phyloP scores from a whole-genome alignment of 2,888 invertebrate species.

The Hyppa rectilinea region DNA sequence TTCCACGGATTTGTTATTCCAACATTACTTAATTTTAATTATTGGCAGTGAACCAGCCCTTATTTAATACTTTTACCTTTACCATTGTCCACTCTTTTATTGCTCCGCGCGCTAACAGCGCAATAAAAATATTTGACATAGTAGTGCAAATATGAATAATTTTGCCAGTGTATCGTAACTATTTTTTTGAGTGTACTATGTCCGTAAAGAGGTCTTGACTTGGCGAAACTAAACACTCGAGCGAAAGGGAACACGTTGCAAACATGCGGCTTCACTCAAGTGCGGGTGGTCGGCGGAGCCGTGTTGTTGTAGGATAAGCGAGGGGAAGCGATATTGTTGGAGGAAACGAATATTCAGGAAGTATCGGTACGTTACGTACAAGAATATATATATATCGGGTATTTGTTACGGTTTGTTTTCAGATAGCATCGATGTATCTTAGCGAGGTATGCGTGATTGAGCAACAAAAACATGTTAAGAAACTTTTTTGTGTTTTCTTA shows the following conservation, averaged over 20 bases:
- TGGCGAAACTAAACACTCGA: slow-evolving; percentile 40
- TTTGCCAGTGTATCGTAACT: not conserved
- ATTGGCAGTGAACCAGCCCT: no score
- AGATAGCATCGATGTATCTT: not conserved
- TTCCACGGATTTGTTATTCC: no score
- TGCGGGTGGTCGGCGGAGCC: not conserved
- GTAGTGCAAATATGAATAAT: not conserved
- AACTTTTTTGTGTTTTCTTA: not conserved
- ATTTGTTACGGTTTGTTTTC: slow-evolving; percentile 2
- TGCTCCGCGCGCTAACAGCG: no score
- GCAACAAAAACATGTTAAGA: not conserved
- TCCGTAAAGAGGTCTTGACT: slow-evolving; percentile 29
- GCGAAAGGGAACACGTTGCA: slow-evolving; percentile 24
- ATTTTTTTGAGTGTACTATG: slow-evolving; percentile 16
- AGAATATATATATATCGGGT: no score
- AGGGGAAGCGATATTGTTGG: not conserved
- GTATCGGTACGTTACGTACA: not conserved
- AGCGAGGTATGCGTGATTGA: not conserved
- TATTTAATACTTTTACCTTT: no score
- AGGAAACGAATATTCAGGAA: not conserved
- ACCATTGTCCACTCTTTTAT: no score
- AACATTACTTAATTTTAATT: no score
- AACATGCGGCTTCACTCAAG: slow-evolving; percentile 31
- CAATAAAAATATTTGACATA: not conserved
- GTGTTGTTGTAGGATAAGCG: not conserved